phyloP scores from a whole-genome alignment of 2,888 invertebrate species.

The Halictus ligatus region DNA sequence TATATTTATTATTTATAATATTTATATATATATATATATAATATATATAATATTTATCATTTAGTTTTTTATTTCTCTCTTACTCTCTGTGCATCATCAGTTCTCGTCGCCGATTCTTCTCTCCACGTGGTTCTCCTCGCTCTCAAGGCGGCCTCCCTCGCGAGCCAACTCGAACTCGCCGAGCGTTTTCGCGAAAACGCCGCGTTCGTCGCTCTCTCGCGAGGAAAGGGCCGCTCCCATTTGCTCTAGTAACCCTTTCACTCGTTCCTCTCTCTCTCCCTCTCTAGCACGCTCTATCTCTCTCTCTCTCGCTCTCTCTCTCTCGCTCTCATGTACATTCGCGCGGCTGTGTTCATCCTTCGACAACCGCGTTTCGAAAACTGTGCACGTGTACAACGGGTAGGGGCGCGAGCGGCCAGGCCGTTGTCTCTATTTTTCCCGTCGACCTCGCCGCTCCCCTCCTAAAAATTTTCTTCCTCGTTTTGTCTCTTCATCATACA shows the following conservation, averaged over 20 bases:
- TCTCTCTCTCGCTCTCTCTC: background rate
- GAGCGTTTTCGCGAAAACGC: background rate
- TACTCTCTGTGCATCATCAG: conserved; percentile 60
- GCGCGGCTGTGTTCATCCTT: conserved; percentile 60
- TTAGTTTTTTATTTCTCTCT: conserved; percentile 79
- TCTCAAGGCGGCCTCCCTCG: background rate
- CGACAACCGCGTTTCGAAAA: conserved; percentile 45
- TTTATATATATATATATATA: conserved; percentile 81
- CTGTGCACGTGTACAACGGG: conserved; percentile 60
- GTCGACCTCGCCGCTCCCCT: conserved; percentile 16
- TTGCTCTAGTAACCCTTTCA: conserved; percentile 5
- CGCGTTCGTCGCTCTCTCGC: conserved; percentile 17
- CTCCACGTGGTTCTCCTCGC: background rate
- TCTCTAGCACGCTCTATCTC: background rate
- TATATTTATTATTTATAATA: conserved; percentile 84
- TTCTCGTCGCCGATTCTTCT: conserved; percentile 31
- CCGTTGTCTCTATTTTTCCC: background rate
- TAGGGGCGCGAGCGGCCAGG: conserved; percentile 26
- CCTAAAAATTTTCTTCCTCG: conserved; percentile 29
- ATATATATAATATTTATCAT: conserved; percentile 83
- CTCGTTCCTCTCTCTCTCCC: background rate
- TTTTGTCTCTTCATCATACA: conserved; percentile 64
- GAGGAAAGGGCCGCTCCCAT: conserved; percentile 43
- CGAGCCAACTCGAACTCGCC: conserved; percentile 24
- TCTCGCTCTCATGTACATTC: conserved; percentile 59